Percentiles rank a stretch among this genome's conserved stretches.
Evolutionary conservation across 2,888 invertebrate species (phyloP).

Genomic region (Corythucha ciliata): DNA sequence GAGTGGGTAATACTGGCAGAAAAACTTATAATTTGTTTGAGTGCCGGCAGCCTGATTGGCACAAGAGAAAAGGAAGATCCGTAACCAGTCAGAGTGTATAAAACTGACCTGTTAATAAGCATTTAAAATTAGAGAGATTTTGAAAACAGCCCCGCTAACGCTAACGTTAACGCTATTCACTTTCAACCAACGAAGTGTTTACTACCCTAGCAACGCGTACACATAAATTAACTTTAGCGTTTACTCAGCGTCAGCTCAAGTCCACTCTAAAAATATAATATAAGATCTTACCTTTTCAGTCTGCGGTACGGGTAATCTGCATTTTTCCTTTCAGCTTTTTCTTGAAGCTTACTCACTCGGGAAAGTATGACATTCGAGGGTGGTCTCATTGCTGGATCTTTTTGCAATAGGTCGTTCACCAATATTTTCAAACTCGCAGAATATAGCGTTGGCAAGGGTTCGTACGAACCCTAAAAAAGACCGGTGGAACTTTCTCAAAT

Average conservation of each 20-base stretch:
- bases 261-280: no score
- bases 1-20: slow-evolving; percentile 51
- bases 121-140: not conserved
- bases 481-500: not conserved
- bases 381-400: slow-evolving; percentile 52
- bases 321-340: slow-evolving; percentile 19
- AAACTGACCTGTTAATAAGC: slow-evolving; percentile 43
- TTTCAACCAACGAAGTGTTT: no score
- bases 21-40: slow-evolving; percentile 46
- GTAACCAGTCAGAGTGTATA: slow-evolving; percentile 49
- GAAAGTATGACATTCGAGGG: slow-evolving; percentile 46
- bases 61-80: slow-evolving; percentile 45
- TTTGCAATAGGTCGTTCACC: slow-evolving; percentile 53
- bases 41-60: slow-evolving; percentile 50
- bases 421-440: slow-evolving; percentile 53
- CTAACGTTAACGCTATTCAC: no score
- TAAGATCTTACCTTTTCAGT: not conserved
- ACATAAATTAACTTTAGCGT: no score
- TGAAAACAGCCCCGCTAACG: no score
- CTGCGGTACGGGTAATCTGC: not conserved
- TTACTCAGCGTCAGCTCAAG: no score
- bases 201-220: no score
- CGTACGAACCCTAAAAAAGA: slow-evolving; percentile 51
- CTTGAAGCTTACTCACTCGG: slow-evolving; percentile 20
- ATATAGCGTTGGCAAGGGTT: slow-evolving; percentile 55